A percentile compares a stretch with the other conserved stretches of the same genome.
These are phyloP conservation scores for Lycorma delicatula DNA, from an alignment of 1,140 invertebrate genomes.

Conservation along the genomic window DNA sequence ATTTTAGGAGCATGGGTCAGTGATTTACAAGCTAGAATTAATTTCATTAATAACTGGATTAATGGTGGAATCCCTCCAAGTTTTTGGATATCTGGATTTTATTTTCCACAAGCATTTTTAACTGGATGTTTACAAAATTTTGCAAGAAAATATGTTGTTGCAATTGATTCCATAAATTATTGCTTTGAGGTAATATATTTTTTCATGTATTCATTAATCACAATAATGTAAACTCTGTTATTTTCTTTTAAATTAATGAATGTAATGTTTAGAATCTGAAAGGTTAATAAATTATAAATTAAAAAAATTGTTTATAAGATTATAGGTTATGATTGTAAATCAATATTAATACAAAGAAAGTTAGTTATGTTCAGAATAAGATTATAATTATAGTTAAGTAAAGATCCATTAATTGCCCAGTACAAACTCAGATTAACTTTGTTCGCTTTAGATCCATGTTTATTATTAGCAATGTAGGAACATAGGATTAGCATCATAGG, in stretches of 20 bases:
- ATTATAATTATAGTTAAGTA: too few species aligned
- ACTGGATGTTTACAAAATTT: constrained; percentile 76
- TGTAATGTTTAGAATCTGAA: neutral
- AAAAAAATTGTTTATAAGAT: neutral
- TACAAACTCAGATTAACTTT: too few species aligned
- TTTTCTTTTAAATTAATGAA: neutral
- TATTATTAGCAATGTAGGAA: too few species aligned
- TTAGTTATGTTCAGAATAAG: neutral
- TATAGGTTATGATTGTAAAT: neutral
- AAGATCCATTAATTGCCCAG: too few species aligned
- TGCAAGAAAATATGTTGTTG: constrained; percentile 62
- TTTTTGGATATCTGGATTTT: constrained; percentile 82
- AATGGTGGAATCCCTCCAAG: constrained; percentile 56
- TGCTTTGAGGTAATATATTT: constrained; percentile 50
- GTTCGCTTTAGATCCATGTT: too few species aligned
- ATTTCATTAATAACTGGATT: constrained; percentile 59
- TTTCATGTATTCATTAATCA: neutral
- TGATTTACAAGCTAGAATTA: constrained; percentile 48
- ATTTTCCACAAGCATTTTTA: constrained; percentile 77
- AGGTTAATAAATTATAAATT: neutral
- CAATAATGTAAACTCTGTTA: neutral
- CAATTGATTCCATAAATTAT: constrained; percentile 69
- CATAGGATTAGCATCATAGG: too few species aligned
- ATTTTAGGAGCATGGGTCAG: constrained; percentile 50
- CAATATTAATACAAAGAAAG: neutral